Evolutionary conservation across 2,888 invertebrate species (phyloP), one percentile per base, ranked within the genome.

Genomic region (Mythimna ferrago): DNA sequence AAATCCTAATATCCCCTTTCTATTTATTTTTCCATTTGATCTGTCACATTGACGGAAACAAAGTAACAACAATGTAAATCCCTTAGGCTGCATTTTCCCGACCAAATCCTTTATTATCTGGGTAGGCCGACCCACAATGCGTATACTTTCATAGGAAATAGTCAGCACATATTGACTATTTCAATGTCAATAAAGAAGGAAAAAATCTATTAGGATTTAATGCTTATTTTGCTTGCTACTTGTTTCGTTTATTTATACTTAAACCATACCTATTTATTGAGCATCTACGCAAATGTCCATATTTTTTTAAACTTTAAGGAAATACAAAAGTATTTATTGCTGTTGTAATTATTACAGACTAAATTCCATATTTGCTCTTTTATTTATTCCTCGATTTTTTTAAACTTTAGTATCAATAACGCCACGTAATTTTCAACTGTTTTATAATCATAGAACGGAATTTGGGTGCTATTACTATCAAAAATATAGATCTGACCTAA

Each of bases 1-100:
- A 32, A 32, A 32, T 32, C 32, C 32, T 48, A 26, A 26, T 26
- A 48, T 11, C 38, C 58, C 5, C 7, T 32, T 38, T 11, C 21
- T 56, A 61, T 77, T 48, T 74, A 76, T 74, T 78, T 67, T 60
- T 78, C 78, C 32, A 70, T 78, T 78, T 70, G 19, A 9, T 32
- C 19, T 32, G 48, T 78, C 48, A 54, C 54, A 56, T 70, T 61
- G 70, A 32, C 21, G 48, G 38, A 70, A 56, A 61, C 38, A 60
- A 54, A 60, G 70, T 41, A 48, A 69, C 38, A 78, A 78, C 53
- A 69, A 48, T n/a, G 48, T 14, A 14, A 61, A 78, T 74, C 71
- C 78, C 60, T 70, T 74, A 78, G 32, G 60, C 48, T 74, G 78
- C 74, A 21, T 56, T 74, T 69, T 54, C 19, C 41, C n/a, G 16